Conservation (phyloP, 2,888 invertebrate genomes). For the Lissonota sp. region DNA sequence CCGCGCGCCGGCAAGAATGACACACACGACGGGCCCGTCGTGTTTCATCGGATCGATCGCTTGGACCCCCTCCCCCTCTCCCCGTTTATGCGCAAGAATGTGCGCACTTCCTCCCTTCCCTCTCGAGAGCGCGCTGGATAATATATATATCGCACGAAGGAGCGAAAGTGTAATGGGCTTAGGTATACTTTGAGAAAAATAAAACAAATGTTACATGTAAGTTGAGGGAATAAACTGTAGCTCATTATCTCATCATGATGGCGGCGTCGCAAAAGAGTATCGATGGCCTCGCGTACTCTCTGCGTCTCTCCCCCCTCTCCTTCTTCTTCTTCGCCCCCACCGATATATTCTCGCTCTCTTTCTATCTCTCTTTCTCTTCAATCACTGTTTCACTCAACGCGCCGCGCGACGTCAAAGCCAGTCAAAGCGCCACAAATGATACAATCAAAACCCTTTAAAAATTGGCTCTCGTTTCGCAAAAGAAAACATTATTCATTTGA, state of each 20-base stretch:
- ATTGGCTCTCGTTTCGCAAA: conserved; percentile 17
- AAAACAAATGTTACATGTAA: conserved; percentile 58
- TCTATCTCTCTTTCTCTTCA: conserved; percentile 17
- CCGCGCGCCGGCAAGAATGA: conserved; percentile 55
- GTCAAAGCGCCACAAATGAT: conserved; percentile 11
- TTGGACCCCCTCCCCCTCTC: conserved; percentile 32
- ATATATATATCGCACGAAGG: conserved; percentile 50
- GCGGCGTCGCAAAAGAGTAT: conserved; percentile 64
- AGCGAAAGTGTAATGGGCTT: conserved; percentile 41
- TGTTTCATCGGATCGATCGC: conserved; percentile 60
- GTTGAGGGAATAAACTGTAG: conserved; percentile 67
- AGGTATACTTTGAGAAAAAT: conserved; percentile 51
- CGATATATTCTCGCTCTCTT: conserved; percentile 10
- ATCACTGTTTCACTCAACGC: not conserved
- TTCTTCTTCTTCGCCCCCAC: too few relatives aligned
- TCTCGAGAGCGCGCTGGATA: conserved; percentile 10
- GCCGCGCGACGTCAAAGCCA: not conserved
- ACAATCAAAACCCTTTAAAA: not conserved
- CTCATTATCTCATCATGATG: conserved; percentile 68
- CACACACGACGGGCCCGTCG: conserved; percentile 61
- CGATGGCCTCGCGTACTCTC: conserved; percentile 63
- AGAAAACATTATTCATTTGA: conserved; percentile 1
- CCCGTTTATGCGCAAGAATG: conserved; percentile 67
- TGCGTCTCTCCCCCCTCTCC: conserved; percentile 39
- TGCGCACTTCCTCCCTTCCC: conserved; percentile 54